A percentile compares a stretch with the other conserved stretches of the same genome.
Conservation (phyloP, 2,797 vertebrate species). For the Coluber constrictor region DNA sequence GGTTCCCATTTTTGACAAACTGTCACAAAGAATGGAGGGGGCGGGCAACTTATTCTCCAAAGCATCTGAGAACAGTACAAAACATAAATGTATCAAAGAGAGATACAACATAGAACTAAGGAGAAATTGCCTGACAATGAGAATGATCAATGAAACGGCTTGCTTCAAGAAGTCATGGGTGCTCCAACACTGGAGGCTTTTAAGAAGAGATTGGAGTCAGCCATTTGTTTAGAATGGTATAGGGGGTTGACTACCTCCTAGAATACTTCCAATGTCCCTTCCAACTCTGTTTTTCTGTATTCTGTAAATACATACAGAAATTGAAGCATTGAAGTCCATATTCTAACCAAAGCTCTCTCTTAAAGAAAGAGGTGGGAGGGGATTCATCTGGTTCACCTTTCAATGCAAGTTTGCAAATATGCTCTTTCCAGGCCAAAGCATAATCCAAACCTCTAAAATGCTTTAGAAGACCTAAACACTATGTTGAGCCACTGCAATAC, state of each 20-base stretch:
- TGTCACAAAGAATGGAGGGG: background rate
- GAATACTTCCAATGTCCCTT: background rate
- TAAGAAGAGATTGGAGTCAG: background rate
- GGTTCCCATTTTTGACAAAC: background rate
- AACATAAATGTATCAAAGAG: background rate
- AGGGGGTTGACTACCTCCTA: background rate
- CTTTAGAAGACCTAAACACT: background rate
- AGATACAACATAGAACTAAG: background rate
- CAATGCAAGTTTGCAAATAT: background rate
- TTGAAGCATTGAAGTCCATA: conserved; percentile 1
- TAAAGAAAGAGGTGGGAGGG: background rate
- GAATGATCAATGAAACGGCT: background rate
- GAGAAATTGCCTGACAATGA: background rate
- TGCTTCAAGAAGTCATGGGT: background rate
- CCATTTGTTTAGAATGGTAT: background rate
- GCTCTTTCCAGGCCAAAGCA: background rate
- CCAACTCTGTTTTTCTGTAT: background rate
- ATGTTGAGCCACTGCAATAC: background rate
- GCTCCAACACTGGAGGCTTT: background rate
- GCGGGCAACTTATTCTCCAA: background rate
- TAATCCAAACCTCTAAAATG: background rate
- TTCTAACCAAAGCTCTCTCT: background rate
- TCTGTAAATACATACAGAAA: background rate
- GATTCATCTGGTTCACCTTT: background rate
- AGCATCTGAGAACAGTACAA: background rate